These are phyloP conservation scores for Silurus asotus DNA, from an alignment of 2,113 vertebrate species.

Conservation along the genomic window DNA sequence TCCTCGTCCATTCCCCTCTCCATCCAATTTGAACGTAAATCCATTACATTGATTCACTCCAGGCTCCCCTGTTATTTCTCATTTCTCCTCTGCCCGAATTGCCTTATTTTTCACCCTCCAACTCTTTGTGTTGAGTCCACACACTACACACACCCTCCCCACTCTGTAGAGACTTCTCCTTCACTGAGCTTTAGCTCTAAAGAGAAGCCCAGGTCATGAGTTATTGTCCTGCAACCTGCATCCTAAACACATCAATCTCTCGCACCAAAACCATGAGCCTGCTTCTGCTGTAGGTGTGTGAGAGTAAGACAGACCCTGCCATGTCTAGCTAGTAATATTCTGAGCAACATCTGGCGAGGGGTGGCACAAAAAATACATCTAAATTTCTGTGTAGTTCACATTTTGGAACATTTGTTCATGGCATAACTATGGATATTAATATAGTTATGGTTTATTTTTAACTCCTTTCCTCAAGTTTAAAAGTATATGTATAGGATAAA, in stretches of 20 bases:
- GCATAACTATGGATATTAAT: background rate
- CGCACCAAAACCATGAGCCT: conserved; percentile 6
- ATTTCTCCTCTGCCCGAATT: conserved; percentile 62
- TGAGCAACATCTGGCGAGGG: background rate
- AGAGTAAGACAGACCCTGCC: background rate
- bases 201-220: conserved; percentile 33
- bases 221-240: conserved; percentile 33
- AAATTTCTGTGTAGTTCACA: background rate
- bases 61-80: conserved; percentile 64
- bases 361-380: background rate
- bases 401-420: background rate
- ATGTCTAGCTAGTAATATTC: background rate
- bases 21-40: conserved; percentile 62
- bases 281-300: background rate
- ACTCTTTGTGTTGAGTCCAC: conserved; percentile 59
- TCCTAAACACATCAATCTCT: conserved; percentile 35
- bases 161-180: background rate
- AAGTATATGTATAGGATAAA: background rate
- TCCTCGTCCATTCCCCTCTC: conserved; percentile 35
- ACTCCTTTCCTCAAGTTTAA: background rate
- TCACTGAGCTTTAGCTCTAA: conserved; percentile 31
- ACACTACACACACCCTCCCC: conserved; percentile 47
- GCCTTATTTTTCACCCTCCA: conserved; percentile 68
- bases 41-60: conserved; percentile 67
- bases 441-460: background rate